Conservation (phyloP, 2,888 invertebrate species). For the Formica aserva region DNA sequence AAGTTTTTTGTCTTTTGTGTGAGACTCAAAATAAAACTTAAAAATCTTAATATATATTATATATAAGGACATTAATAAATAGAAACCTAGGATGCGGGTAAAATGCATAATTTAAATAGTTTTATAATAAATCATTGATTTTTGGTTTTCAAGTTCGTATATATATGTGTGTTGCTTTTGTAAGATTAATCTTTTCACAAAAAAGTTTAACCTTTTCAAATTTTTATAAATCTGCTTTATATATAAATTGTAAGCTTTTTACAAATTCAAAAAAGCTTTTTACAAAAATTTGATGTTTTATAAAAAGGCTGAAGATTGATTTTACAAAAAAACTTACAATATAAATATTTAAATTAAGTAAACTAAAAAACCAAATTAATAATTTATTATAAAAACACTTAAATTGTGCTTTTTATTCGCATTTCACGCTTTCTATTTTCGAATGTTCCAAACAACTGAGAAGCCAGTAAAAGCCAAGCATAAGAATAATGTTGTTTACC, state of each 20-base stretch:
- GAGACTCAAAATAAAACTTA: background rate
- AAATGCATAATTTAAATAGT: background rate
- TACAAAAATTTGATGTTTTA: background rate
- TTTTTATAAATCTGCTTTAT: too few species aligned
- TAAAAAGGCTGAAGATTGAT: background rate
- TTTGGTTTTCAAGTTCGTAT: background rate
- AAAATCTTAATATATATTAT: background rate
- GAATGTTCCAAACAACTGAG: background rate
- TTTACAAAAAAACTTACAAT: background rate
- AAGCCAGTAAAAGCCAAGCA: background rate
- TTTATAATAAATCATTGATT: background rate
- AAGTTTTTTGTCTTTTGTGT: background rate
- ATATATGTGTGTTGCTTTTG: too few species aligned
- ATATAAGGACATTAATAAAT: background rate
- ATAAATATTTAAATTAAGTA: background rate
- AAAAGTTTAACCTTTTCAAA: too few species aligned
- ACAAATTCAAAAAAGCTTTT: background rate
- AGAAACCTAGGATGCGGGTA: background rate
- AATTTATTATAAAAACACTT: background rate
- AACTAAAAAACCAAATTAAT: background rate
- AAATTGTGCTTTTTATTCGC: background rate
- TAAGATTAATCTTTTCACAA: too few species aligned
- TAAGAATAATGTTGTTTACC: background rate
- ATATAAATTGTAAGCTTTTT: background rate
- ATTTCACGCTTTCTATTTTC: background rate